A percentile compares a stretch with the other conserved stretches of the same genome.
Evolutionary conservation across 2,797 vertebrate species (phyloP).

Genomic region (Manis crassicaudata): DNA sequence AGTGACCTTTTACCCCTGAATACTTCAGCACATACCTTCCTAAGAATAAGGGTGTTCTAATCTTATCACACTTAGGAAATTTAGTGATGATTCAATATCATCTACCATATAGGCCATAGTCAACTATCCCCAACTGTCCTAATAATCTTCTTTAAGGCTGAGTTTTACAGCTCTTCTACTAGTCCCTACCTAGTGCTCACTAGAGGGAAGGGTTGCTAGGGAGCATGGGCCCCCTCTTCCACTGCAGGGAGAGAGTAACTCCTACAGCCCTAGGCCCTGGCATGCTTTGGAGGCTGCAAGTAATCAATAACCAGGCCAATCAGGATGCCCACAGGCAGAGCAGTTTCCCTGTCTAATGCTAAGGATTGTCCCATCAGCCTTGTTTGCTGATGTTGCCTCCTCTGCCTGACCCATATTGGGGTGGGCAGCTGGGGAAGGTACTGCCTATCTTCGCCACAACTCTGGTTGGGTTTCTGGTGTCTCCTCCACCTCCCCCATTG

Average conservation of each 20-base stretch:
- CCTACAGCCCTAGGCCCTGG: background rate
- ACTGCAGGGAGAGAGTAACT: background rate
- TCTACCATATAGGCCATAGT: background rate
- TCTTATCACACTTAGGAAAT: background rate
- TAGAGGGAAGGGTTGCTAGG: background rate
- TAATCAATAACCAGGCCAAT: slow-evolving; percentile 66
- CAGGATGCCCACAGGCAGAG: background rate
- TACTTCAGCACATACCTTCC: background rate
- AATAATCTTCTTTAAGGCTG: background rate
- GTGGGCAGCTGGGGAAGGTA: background rate
- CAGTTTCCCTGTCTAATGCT: background rate
- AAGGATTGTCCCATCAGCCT: background rate
- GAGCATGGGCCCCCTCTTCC: background rate
- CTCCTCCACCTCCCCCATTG: background rate
- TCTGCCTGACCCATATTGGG: background rate
- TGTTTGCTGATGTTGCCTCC: background rate
- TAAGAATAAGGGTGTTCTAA: background rate
- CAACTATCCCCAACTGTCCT: background rate
- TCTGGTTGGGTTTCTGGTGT: background rate
- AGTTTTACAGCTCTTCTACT: background rate
- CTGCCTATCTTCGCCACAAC: background rate
- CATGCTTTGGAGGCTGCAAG: slow-evolving; percentile 27
- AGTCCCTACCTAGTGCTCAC: background rate
- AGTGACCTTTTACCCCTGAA: background rate
- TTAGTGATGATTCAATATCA: background rate